Evolutionary conservation across 2,797 vertebrate species (phyloP), one percentile per base, ranked within the genome.

Genomic region (Sebastes steindachneri): DNA sequence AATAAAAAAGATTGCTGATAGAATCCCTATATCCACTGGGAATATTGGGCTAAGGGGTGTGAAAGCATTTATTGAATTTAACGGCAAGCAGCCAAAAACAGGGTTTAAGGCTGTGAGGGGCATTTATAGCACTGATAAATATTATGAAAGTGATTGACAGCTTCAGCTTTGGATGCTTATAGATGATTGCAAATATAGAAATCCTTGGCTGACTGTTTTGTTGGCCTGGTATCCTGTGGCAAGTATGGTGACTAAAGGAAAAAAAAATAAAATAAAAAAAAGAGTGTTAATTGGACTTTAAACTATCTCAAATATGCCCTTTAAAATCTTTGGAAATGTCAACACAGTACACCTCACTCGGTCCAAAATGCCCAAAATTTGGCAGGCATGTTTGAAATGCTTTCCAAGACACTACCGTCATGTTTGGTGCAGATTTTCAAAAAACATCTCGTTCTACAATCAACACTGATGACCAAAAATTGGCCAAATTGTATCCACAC

Each of bases 121-220:
- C 28, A 79, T 80, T 88, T 86, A 37, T 72, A 77, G 67, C 57
- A 17, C n/a, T 33, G 45, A 62, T 69, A 74, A 77, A 67, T 74
- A 58, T 60, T 83, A 70, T 48, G 28, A 68, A 75, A 82, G 55
- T 85, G 85, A 90, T 82, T 91, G 89, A 85, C 68, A 2, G 68
- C 21, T 53, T 75, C 58, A 80, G 53, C 29, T 75, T 86, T 71
- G 60, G 78, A 76, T 14, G 14, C 19, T 60, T 62, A 33, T 8
- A 48, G 57, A 73, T 4, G 3, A 29, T 17, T 21, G 19, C 15
- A 85, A 85, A 83, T 83, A 85, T 73, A 83, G 26, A 84, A 58
- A 67, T 28, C 29, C 69, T 86, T 86, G 85, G 82, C 74, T 72
- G 21, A 25, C 45, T 35, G 29, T 62, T 60, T 65, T 35, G 10